Conservation (phyloP, 2,888 invertebrate species). For the Aricia artaxerxes region DNA sequence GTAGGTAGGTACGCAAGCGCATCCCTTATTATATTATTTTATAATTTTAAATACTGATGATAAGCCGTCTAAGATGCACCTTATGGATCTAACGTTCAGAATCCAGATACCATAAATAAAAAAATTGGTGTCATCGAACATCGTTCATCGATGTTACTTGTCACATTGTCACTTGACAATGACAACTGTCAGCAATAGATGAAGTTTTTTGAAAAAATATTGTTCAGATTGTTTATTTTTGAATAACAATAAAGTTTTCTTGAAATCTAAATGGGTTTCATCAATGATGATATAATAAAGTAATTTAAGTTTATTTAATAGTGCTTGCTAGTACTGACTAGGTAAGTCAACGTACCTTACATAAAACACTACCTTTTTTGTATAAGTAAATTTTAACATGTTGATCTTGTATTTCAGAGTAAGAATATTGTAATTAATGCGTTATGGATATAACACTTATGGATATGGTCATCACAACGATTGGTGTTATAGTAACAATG, state of each 20-base stretch:
- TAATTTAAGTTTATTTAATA: background rate
- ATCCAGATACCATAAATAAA: background rate
- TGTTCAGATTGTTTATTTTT: background rate
- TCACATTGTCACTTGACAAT: too few relatives aligned
- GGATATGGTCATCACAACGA: constrained; percentile 52
- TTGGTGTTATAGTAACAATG: constrained; percentile 52
- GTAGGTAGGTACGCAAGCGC: too few relatives aligned
- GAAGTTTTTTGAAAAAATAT: background rate
- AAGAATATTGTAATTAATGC: constrained; percentile 3
- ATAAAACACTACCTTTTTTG: background rate
- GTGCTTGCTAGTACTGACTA: background rate
- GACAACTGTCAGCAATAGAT: background rate
- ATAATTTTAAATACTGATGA: background rate
- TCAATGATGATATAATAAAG: background rate
- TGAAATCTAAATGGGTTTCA: background rate
- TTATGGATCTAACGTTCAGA: background rate
- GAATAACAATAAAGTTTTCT: background rate
- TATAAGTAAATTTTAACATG: background rate
- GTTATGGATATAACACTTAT: constrained; percentile 47
- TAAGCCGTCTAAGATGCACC: background rate
- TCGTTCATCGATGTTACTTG: too few relatives aligned
- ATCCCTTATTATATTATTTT: too few relatives aligned
- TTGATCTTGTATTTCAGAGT: constrained; percentile 25
- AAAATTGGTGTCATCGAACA: background rate
- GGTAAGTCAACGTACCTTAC: background rate